Evolutionary conservation across 2,888 invertebrate genomes (phyloP), one percentile per base, ranked within the genome.

Genomic region (Iphiclides podalirius): DNA sequence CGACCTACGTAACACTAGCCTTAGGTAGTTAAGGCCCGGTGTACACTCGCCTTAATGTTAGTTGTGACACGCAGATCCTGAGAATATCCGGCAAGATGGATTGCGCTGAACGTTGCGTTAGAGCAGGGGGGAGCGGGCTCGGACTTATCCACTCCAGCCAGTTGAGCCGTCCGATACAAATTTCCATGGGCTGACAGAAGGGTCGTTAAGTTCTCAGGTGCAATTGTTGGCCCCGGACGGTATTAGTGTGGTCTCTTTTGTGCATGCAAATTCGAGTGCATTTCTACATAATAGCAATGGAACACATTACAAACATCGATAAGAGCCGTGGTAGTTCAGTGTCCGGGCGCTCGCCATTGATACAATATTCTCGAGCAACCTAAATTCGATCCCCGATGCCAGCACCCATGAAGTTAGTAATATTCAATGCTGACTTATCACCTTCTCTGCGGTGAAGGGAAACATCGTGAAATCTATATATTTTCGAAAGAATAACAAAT

Each of bases 141-240:
- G 54, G 58, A 54, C 54, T 49, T 39, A 51, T 52, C 33, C 49
- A 44, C 14, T 33, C 17, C 61, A 58, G 45, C 31, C 16, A 14
- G 51, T 47, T 67, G 67, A 66, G 61, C 67, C 55, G 58, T 66
- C 66, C 67, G 67, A 50, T 50, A 50, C 49, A 50, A 42, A 50
- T 39, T 44, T 64, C 64, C 72, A 73, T 73, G 76, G 78, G 71
- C 75, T 71, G 76, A 73, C 70, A 61, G 61, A 66, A 67, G 69
- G 69, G 59, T 66, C 70, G 67, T 73, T 70, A 68, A 71, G 68
- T 61, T 66, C 61, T 56, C 46, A 47, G 46, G 39, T 47, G 39
- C 26, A 1, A 47, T 28, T 28, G 28, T 28, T 9, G 28, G 7
- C 2, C n/a, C 2, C 28, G 14, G 8, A 35, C 14, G 13, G 11